Percentiles rank a stretch among this genome's conserved stretches.
Conservation (phyloP, 2,113 vertebrate species). For the Peromyscus californicus region DNA sequence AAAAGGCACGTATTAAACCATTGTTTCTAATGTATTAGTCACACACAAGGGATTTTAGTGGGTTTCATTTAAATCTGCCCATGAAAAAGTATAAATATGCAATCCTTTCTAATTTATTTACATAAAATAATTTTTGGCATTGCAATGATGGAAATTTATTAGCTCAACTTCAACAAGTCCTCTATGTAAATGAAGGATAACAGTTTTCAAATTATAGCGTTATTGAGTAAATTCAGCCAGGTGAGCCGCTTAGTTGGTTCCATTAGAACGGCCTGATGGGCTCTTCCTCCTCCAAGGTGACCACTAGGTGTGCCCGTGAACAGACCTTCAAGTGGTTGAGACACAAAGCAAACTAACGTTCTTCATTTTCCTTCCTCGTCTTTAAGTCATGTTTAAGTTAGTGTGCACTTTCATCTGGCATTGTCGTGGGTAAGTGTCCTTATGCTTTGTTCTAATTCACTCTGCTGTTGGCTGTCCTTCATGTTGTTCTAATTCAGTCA, state of each 20-base stretch:
- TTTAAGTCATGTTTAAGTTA: neutral
- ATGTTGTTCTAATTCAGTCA: neutral
- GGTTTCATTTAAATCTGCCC: slow-evolving; percentile 25
- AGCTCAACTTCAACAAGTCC: neutral
- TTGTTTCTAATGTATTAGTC: neutral
- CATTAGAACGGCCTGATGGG: neutral
- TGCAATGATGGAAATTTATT: neutral
- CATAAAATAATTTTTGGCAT: slow-evolving; percentile 42
- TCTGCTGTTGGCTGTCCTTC: rapidly evolving
- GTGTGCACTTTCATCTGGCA: neutral
- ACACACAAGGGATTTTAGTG: neutral
- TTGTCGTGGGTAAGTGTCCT: neutral
- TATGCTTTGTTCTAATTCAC: neutral
- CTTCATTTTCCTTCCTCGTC: neutral
- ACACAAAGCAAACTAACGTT: neutral
- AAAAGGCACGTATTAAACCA: slow-evolving; percentile 15
- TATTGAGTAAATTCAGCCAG: neutral
- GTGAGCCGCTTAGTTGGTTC: neutral
- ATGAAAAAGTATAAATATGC: slow-evolving; percentile 17
- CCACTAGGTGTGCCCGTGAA: neutral
- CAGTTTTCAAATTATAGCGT: neutral
- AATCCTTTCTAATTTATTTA: slow-evolving; percentile 47
- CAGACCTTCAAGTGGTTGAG: neutral
- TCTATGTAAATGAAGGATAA: neutral
- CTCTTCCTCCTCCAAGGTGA: neutral